These are phyloP conservation scores for Ciconia boyciana DNA, from an alignment of 2,113 vertebrate genomes.

Conservation along the genomic window DNA sequence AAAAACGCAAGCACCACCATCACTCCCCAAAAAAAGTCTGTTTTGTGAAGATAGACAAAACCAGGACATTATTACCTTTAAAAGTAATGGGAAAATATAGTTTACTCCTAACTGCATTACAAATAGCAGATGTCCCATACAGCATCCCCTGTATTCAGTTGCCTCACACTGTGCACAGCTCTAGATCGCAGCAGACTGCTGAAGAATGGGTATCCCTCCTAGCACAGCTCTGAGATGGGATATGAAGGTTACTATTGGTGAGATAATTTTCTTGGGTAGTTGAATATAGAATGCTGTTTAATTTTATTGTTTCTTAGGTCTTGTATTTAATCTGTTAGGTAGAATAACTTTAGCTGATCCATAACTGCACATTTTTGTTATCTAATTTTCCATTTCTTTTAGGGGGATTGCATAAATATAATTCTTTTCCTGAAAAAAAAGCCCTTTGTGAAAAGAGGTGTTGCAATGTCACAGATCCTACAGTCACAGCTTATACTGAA, in stretches of 20 bases:
- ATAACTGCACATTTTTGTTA: neutral
- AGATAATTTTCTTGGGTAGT: neutral
- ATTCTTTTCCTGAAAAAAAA: neutral
- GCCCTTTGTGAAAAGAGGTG: neutral
- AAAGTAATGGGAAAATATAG: neutral
- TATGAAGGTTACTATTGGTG: neutral
- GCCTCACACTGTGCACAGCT: neutral
- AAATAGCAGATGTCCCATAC: neutral
- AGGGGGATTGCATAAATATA: accelerated
- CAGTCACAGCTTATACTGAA: neutral
- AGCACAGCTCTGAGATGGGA: neutral
- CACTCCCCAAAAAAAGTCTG: accelerated
- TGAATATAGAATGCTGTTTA: neutral
- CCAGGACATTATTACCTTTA: neutral
- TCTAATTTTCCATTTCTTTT: neutral
- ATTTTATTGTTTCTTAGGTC: neutral
- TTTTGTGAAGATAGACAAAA: neutral
- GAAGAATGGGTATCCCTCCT: neutral
- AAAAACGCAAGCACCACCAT: neutral
- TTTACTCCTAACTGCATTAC: neutral
- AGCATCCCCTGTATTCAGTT: neutral
- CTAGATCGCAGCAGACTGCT: neutral
- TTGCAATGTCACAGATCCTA: neutral
- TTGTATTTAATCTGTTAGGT: neutral
- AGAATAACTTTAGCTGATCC: neutral